These are phyloP conservation scores for Catocala nupta DNA, from an alignment of 2,888 invertebrate genomes.

Conservation along the genomic window DNA sequence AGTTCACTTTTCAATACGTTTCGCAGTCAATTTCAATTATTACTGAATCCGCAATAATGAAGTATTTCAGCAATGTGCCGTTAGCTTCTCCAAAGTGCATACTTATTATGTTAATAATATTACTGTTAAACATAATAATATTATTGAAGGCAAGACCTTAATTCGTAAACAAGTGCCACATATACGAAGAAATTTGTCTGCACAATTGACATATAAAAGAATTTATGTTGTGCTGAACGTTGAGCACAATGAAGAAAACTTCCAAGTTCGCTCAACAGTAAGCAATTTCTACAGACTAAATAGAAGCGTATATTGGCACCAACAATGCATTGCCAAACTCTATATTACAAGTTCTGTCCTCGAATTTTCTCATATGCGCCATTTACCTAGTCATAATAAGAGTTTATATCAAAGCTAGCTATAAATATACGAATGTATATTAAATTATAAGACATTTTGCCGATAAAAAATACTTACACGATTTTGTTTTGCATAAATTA, in stretches of 20 bases:
- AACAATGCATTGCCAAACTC: conserved; percentile 21
- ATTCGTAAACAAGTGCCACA: no score
- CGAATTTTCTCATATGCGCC: not conserved
- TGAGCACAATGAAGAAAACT: not conserved
- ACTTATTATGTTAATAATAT: not conserved
- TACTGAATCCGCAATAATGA: not conserved
- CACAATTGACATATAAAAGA: conserved; percentile 20
- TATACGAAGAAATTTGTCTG: not conserved
- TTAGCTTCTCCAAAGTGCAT: not conserved
- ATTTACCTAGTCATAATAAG: no score
- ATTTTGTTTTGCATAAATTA: no score
- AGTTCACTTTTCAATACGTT: no score
- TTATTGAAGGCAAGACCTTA: no score
- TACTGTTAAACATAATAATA: not conserved
- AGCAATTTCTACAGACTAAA: conserved; percentile 18
- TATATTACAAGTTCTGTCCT: not conserved
- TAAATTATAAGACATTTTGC: no score
- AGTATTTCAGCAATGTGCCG: not conserved
- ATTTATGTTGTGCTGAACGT: conserved; percentile 10
- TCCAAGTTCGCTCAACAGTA: conserved; percentile 15
- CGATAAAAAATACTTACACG: no score
- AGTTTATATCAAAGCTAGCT: no score
- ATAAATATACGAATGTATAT: no score
- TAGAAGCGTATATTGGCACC: conserved; percentile 12
- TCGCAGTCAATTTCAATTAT: no score